These are phyloP conservation scores for Dinomys branickii DNA, from an alignment of 2,113 vertebrate genomes.

Conservation along the genomic window DNA sequence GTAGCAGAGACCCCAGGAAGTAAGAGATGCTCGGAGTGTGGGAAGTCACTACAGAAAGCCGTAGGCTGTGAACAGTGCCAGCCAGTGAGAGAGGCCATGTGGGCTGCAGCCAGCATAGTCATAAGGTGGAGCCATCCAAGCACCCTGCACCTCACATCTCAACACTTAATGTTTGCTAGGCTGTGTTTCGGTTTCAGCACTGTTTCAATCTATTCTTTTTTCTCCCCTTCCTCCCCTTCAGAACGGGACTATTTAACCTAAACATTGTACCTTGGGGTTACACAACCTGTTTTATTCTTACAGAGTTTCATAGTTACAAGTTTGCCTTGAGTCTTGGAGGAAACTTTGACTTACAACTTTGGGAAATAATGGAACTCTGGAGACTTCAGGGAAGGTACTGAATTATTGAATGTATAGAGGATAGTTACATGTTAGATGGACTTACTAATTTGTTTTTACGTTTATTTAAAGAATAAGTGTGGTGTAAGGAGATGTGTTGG, in stretches of 20 bases:
- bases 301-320: not conserved
- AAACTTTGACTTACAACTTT: not conserved
- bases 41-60: not conserved
- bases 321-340: not conserved
- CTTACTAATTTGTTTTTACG: not conserved
- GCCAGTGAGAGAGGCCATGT: not conserved
- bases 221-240: not conserved
- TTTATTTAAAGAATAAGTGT: not conserved
- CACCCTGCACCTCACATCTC: not conserved
- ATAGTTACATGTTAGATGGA: not conserved
- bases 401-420: not conserved
- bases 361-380: not conserved
- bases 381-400: not conserved
- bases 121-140: not conserved
- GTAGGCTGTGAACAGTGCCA: not conserved
- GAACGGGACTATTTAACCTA: not conserved
- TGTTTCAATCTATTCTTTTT: not conserved
- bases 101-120: not conserved
- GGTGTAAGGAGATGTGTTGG: not conserved
- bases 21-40: not conserved
- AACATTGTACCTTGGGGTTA: not conserved
- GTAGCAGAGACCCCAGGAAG: not conserved
- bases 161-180: not conserved
- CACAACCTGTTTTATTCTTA: not conserved
- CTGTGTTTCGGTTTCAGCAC: not conserved